phyloP scores from a whole-genome alignment of 1,140 invertebrate genomes.

The Zaprionus lachaisei region DNA sequence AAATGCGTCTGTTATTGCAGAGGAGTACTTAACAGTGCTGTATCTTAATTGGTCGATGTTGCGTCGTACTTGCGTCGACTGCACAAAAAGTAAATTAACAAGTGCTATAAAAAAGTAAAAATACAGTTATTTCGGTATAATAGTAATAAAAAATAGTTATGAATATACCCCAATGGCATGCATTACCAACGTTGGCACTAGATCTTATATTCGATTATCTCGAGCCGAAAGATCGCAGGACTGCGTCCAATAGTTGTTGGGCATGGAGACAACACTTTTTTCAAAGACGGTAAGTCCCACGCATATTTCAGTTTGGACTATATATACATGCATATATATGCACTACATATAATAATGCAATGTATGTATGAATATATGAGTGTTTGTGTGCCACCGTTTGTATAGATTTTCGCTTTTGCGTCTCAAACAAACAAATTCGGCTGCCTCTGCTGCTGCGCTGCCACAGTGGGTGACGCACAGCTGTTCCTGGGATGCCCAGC shows the following conservation, averaged over 20 bases:
- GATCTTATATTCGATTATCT: slow-evolving; percentile 78
- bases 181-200: slow-evolving; percentile 74
- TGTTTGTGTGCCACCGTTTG: slow-evolving; percentile 34
- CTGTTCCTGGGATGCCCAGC: slow-evolving; percentile 33
- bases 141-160: slow-evolving; percentile 63
- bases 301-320: background rate
- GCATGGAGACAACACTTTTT: slow-evolving; percentile 78
- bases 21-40: slow-evolving; percentile 35
- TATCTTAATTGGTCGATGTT: slow-evolving; percentile 52
- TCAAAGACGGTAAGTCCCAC: slow-evolving; percentile 78
- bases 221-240: slow-evolving; percentile 55
- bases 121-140: slow-evolving; percentile 35
- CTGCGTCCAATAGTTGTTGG: slow-evolving; percentile 74
- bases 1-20: slow-evolving; percentile 5
- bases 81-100: slow-evolving; percentile 45
- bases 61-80: slow-evolving; percentile 38
- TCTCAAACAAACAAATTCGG: slow-evolving; percentile 50
- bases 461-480: slow-evolving; percentile 53
- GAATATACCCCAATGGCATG: slow-evolving; percentile 77
- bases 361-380: slow-evolving; percentile 27
- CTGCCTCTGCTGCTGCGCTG: slow-evolving; percentile 17
- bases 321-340: slow-evolving; percentile 7
- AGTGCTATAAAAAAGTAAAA: slow-evolving; percentile 43
- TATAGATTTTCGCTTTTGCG: slow-evolving; percentile 56
- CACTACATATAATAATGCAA: slow-evolving; percentile 13